These are phyloP conservation scores for Oxycera nigricornis DNA, from an alignment of 2,888 invertebrate genomes.

Conservation along the genomic window DNA sequence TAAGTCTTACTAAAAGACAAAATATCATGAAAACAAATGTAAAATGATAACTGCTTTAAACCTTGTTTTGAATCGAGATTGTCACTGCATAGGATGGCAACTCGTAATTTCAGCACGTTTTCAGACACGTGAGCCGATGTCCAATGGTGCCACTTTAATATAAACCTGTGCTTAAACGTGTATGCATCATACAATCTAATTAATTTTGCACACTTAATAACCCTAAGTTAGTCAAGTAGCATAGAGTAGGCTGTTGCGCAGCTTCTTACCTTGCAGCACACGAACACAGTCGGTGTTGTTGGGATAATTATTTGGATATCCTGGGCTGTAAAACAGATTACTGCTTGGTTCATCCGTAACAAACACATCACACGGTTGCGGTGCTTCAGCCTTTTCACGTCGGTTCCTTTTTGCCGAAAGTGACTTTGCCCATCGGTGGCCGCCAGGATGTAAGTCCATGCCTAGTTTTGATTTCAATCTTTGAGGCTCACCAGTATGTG, in stretches of 20 bases:
- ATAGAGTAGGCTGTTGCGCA: not conserved
- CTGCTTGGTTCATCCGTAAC: constrained; percentile 65
- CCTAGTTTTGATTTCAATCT: not conserved
- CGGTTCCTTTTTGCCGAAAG: constrained; percentile 3
- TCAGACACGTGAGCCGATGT: too few species aligned
- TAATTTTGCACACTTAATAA: not conserved
- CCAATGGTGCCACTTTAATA: too few species aligned
- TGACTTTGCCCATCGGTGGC: not conserved
- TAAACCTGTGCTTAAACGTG: too few species aligned
- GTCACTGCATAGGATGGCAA: too few species aligned
- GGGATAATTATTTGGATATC: constrained; percentile 72
- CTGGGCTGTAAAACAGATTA: constrained; percentile 74
- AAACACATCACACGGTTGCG: constrained; percentile 66
- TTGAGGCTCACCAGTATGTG: not conserved
- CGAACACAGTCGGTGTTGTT: constrained; percentile 72
- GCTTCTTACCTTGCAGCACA: constrained; percentile 70
- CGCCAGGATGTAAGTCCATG: not conserved
- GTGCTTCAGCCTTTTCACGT: constrained; percentile 29
- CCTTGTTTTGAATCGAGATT: too few species aligned
- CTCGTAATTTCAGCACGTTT: too few species aligned
- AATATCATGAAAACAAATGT: too few species aligned
- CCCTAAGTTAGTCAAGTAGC: not conserved
- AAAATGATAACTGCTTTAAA: too few species aligned
- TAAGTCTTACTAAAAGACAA: too few species aligned
- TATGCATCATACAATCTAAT: too few species aligned